Evolutionary conservation across 2,797 vertebrate genomes (phyloP).

Genomic region (Sebastes reedi): DNA sequence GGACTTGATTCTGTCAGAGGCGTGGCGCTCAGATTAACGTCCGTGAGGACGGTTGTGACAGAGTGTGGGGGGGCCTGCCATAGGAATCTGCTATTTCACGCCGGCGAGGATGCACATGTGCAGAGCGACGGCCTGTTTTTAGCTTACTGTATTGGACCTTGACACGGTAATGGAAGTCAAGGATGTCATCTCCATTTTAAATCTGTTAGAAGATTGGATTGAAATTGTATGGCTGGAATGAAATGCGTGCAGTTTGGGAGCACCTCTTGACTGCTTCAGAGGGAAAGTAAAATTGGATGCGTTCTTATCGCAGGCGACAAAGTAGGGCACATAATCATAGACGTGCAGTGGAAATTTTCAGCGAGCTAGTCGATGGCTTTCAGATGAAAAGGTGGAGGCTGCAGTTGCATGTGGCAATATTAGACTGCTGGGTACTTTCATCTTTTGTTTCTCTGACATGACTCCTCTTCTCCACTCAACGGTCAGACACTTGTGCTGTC

Average conservation of each 20-base stretch:
- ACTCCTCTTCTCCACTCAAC: neutral
- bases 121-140: conserved; percentile 25
- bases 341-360: neutral
- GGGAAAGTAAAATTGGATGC: conserved; percentile 46
- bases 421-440: neutral
- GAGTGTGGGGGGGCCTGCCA: neutral
- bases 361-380: conserved; percentile 4
- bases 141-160: conserved; percentile 33
- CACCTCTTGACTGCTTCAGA: conserved; percentile 29
- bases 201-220: conserved; percentile 51
- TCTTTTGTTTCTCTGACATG: neutral
- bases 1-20: conserved; percentile 54
- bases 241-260: conserved; percentile 23
- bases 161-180: conserved; percentile 50
- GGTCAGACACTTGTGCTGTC: neutral
- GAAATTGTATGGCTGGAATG: conserved; percentile 45
- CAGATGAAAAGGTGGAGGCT: conserved; percentile 2
- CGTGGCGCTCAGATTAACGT: conserved; percentile 52
- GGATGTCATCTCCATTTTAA: conserved; percentile 52
- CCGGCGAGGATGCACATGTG: conserved; percentile 3
- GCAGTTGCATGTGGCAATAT: neutral
- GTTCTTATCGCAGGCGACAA: conserved; percentile 42
- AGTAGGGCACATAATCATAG: conserved; percentile 35
- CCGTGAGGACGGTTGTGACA: conserved; percentile 34
- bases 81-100: conserved; percentile 1